Percentiles rank a stretch among this genome's conserved stretches.
phyloP scores from a whole-genome alignment of 2,797 vertebrate species.

The Silurus lanzhouensis region DNA sequence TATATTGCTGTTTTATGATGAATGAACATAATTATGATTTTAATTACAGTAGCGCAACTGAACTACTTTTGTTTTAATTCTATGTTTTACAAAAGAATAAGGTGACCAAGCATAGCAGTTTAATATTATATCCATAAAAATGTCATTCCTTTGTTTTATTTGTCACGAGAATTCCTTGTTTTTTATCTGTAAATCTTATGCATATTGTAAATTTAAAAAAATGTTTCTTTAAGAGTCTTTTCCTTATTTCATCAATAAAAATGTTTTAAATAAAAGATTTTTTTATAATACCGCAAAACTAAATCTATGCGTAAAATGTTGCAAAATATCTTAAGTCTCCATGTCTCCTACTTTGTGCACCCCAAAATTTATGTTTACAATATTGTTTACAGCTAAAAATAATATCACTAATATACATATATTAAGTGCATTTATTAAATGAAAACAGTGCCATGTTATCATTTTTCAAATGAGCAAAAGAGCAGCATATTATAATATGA shows the following conservation, averaged over 20 bases:
- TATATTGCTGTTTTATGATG: not conserved
- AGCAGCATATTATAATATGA: not conserved
- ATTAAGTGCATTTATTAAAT: too few species aligned
- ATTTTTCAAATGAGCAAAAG: not conserved
- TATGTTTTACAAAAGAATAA: not conserved
- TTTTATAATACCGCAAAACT: not conserved
- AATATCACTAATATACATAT: too few species aligned
- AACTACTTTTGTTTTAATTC: too few species aligned
- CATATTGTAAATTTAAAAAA: not conserved
- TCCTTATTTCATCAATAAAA: not conserved
- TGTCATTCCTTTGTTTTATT: not conserved
- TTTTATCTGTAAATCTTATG: not conserved
- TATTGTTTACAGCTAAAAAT: too few species aligned
- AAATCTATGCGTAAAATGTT: too few species aligned
- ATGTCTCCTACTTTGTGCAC: too few species aligned
- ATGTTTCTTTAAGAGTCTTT: not conserved
- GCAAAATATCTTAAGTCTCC: too few species aligned
- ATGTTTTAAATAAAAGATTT: not conserved
- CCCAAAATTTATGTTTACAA: too few species aligned
- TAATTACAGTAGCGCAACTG: too few species aligned
- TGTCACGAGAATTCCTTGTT: not conserved
- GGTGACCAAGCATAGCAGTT: not conserved
- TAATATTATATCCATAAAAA: not conserved
- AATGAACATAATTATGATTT: too few species aligned
- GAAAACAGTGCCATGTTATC: not conserved